Conservation (phyloP, 2,113 vertebrate genomes). For the Larimichthys crocea region DNA sequence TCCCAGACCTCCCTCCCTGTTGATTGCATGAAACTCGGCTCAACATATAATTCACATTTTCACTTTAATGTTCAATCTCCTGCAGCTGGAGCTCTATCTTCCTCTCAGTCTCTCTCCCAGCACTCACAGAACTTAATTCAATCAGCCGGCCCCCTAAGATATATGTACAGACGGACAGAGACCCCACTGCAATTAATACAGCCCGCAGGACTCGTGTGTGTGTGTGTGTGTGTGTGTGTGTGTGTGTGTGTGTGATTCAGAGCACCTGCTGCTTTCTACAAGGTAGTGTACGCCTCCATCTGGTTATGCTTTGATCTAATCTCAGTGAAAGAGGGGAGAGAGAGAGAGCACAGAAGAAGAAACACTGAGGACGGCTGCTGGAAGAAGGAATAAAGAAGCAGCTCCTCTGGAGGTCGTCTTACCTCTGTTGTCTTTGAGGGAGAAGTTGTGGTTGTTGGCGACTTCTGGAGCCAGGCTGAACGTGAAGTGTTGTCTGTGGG, state of each 20-base stretch:
- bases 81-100: not conserved
- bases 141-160: slow-evolving; percentile 66
- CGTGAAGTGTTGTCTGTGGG: slow-evolving; percentile 92
- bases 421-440: slow-evolving; percentile 97
- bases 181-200: slow-evolving; percentile 74
- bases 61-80: not conserved
- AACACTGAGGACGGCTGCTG: not conserved
- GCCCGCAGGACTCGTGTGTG: slow-evolving; percentile 58
- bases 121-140: slow-evolving; percentile 65
- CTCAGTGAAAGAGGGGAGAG: slow-evolving; percentile 32
- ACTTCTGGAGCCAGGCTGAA: slow-evolving; percentile 93
- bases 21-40: not conserved
- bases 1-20: not conserved
- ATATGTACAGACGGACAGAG: slow-evolving; percentile 74
- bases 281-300: slow-evolving; percentile 72
- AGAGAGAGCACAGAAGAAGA: slow-evolving; percentile 38
- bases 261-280: slow-evolving; percentile 74
- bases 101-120: slow-evolving; percentile 15
- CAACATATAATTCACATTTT: not conserved
- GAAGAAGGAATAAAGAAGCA: too few species aligned
- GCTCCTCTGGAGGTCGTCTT: too few species aligned
- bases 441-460: slow-evolving; percentile 95
- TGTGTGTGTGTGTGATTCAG: slow-evolving; percentile 40
- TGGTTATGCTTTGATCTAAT: slow-evolving; percentile 74
- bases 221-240: slow-evolving; percentile 42